Base-by-base conservation (phyloP, 2,888 invertebrate species). In the Trypoxylon attenuatum region DNA sequence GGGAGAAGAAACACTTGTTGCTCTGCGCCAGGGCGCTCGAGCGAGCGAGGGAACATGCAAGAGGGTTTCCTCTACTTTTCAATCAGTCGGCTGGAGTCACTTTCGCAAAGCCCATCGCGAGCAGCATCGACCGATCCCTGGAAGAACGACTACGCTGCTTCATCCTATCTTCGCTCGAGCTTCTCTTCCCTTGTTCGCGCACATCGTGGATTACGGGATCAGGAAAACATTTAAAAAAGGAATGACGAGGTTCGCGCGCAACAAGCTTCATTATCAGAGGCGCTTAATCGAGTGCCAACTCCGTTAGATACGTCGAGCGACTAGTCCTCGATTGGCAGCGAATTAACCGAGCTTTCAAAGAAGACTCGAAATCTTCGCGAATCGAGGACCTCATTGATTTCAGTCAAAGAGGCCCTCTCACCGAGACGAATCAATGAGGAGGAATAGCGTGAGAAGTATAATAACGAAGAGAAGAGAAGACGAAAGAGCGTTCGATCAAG, bases 401-500 rank as follows among this genome's bases (percentile, higher is more conserved):
- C n/a, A n/a, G n/a, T n/a, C n/a, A n/a, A n/a, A n/a, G n/a, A n/a
- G n/a, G n/a, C n/a, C n/a, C n/a, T n/a, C n/a, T n/a, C n/a, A n/a
- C n/a, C n/a, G 10, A 33, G 33, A 10, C 55, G 52, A 19, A 25
- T 39, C 51, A 43, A 33, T n/a, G 55, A 56, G 49, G 15, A 5
- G 43, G n/a, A 19, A 18, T 8, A 18, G 18, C n/a, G 10, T 29
- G 19, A 10, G 38, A 51, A 38, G 38, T 43, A 39, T 22, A 4
- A 13, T 33, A 39, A 43, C 16, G 25, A 10, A 33, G 33, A 15
- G 39, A 49, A 33, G 50, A 41, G 56, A 41, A 43, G 25, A 53
- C 57, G 55, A n/a, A n/a, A n/a, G n/a, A n/a, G n/a, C n/a, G n/a
- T n/a, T n/a, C 60, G 54, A 63, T 50, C 46, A 43, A 66, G 68